These are phyloP conservation scores for Sinelater perroti DNA, from an alignment of 2,888 invertebrate species.

Conservation along the genomic window DNA sequence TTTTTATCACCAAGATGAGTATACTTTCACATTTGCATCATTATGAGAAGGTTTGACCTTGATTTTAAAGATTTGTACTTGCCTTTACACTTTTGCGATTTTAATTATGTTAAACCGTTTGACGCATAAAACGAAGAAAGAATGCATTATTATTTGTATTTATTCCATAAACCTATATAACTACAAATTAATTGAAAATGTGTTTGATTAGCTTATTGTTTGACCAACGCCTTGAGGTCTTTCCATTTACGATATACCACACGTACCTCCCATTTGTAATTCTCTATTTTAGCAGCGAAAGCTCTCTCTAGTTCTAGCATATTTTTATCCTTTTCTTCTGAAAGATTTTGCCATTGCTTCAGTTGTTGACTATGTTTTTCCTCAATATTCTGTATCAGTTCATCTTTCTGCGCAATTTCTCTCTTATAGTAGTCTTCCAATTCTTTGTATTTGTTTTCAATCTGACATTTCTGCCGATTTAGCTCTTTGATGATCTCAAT, in stretches of 20 bases:
- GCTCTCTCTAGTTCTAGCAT: conserved; percentile 7
- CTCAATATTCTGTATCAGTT: background rate
- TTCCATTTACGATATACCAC: conserved; percentile 27
- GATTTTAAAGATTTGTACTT: too few relatives aligned
- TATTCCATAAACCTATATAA: too few relatives aligned
- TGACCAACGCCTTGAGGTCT: background rate
- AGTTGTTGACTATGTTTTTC: conserved; percentile 6
- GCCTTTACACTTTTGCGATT: too few relatives aligned
- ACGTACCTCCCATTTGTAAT: conserved; percentile 23
- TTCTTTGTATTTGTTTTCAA: conserved; percentile 24
- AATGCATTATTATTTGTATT: too few relatives aligned
- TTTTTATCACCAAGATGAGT: too few relatives aligned
- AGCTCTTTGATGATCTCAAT: conserved; percentile 30
- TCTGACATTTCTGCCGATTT: conserved; percentile 29
- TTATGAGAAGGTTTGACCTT: too few relatives aligned
- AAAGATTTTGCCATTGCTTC: background rate
- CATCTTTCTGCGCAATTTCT: conserved; percentile 18
- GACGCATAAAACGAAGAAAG: too few relatives aligned
- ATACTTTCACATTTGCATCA: too few relatives aligned
- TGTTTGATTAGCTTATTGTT: too few relatives aligned
- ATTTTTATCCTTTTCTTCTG: conserved; percentile 18
- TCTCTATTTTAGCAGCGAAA: conserved; percentile 22
- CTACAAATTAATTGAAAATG: too few relatives aligned
- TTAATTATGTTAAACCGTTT: too few relatives aligned
- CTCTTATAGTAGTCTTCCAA: conserved; percentile 21